Base-by-base conservation (phyloP, 2,797 vertebrate species). In the Hippopotamyrus pictus region DNA sequence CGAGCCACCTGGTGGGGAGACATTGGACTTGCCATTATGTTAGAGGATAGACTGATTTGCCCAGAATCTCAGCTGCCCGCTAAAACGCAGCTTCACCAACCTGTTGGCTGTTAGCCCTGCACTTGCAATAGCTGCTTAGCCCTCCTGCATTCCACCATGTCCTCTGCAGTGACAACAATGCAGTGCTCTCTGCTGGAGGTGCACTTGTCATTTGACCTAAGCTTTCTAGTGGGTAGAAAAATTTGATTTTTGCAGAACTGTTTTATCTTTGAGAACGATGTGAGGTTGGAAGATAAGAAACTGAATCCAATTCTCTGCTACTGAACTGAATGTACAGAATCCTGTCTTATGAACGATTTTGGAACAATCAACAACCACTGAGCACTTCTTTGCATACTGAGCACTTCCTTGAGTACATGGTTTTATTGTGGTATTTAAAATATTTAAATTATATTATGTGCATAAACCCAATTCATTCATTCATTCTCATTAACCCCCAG, bases 301-400 rank as follows among this genome's bases (percentile, higher is more conserved):
- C 76, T 82, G 76, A 82, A 86, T 85, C 83, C n/a, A 53, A 22
- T 86, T 86, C 50, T 53, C 50, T 86, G 84, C 84, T 86, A 53
- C 83, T 62, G 86, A 95, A 93, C 76, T 93, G 89, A 29, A 59
- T 62, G 92, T 91, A 94, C 91, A 92, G 89, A 88, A 92, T 90
- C 88, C 87, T 91, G 69, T 50, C 87, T 92, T 90, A 62, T 86
- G 19, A 91, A 93, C 89, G 48, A 89, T 91, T 91, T 92, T 11
- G 84, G 90, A 91, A 90, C 91, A 93, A 92, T 92, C 93, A 94
- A 94, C 93, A 96, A 96, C 95, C 95, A 96, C 95, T 96, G 94
- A 95, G 88, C 76, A 62, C 88, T 85, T 79, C 62, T 46, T 82
- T 82, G 76, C 41, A 4, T 82, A 82, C 19, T 82, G 76, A 82